These are phyloP conservation scores for Gymnoscopelus braueri DNA, from an alignment of 2,797 vertebrate species.

Conservation along the genomic window DNA sequence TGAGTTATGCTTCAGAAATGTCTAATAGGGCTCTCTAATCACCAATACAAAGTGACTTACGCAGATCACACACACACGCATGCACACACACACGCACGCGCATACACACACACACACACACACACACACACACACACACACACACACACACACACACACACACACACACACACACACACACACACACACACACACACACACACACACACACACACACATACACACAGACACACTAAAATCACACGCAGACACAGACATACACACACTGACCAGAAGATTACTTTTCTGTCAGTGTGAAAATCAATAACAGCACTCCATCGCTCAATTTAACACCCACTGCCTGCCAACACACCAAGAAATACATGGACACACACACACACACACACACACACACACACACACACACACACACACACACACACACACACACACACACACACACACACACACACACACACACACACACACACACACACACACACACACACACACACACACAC, in stretches of 20 bases:
- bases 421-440: slow-evolving; percentile 7
- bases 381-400: background rate
- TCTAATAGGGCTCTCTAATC: slow-evolving; percentile 59
- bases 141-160: slow-evolving; percentile 9
- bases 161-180: slow-evolving; percentile 25
- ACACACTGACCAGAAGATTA: slow-evolving; percentile 64
- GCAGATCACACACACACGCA: background rate
- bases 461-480: slow-evolving; percentile 4
- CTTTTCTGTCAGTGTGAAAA: slow-evolving; percentile 76
- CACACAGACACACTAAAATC: slow-evolving; percentile 6
- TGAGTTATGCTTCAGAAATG: slow-evolving; percentile 42
- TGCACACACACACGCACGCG: background rate
- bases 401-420: slow-evolving; percentile 30
- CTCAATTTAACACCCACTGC: slow-evolving; percentile 71
- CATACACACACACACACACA: background rate
- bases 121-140: slow-evolving; percentile 3
- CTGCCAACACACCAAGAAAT: slow-evolving; percentile 42
- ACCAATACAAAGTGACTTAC: slow-evolving; percentile 56
- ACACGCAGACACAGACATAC: slow-evolving; percentile 1
- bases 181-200: slow-evolving; percentile 20
- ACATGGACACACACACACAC: slow-evolving; percentile 4
- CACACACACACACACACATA: slow-evolving; percentile 3
- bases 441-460: slow-evolving; percentile 33
- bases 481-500: slow-evolving; percentile 4
- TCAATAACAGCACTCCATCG: slow-evolving; percentile 73